Percentiles rank a stretch among this genome's conserved stretches.
These are phyloP conservation scores for Neotoxoptera formosana DNA, from an alignment of 1,140 invertebrate genomes.

Conservation along the genomic window DNA sequence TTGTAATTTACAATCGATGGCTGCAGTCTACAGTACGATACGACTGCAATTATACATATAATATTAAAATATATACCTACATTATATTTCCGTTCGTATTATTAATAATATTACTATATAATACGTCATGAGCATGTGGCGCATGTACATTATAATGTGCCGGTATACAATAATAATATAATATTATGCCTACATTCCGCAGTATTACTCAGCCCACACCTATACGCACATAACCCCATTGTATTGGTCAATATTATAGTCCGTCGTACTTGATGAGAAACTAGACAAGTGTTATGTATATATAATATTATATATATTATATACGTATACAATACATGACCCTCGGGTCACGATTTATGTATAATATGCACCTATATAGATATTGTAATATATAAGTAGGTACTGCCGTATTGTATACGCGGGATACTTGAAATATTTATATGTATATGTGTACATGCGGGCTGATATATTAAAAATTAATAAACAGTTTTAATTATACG, in stretches of 20 bases:
- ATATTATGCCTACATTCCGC: neutral
- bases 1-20: too few relatives aligned
- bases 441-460: neutral
- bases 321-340: neutral
- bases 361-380: neutral
- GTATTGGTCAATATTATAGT: neutral
- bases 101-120: neutral
- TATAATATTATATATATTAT: neutral
- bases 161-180: too few relatives aligned
- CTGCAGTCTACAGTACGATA: too few relatives aligned
- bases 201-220: neutral
- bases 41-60: too few relatives aligned
- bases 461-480: neutral
- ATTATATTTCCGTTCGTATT: conserved; percentile 7
- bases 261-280: neutral
- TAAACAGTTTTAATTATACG: conserved; percentile 17
- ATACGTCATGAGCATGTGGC: neutral
- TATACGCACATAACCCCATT: neutral
- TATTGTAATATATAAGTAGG: neutral
- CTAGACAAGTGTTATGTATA: neutral
- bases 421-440: neutral
- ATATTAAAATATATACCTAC: neutral
- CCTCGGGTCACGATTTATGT: neutral
- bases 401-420: neutral
- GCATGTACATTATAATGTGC: neutral